phyloP scores from a whole-genome alignment of 2,113 vertebrate genomes.

The Dicentrarchus labrax region DNA sequence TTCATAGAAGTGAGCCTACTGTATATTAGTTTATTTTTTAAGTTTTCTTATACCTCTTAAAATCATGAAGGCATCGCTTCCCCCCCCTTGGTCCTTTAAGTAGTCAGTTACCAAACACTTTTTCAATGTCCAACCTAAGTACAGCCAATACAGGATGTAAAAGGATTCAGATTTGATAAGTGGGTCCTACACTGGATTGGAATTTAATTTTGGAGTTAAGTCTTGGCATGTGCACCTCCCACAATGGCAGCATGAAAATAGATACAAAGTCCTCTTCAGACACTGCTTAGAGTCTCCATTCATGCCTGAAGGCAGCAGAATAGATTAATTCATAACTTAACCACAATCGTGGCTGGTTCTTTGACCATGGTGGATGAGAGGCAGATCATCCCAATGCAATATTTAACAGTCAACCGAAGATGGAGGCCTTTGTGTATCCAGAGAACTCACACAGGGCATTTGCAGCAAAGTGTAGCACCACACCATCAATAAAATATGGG shows the following conservation, averaged over 20 bases:
- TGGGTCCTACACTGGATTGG: neutral
- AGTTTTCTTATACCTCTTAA: too few relatives aligned
- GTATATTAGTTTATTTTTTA: too few relatives aligned
- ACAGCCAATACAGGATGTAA: neutral
- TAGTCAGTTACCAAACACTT: neutral
- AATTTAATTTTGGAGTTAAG: neutral
- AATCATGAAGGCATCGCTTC: too few relatives aligned
- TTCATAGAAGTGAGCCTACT: too few relatives aligned
- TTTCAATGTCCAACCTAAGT: neutral
- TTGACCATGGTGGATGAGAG: slow-evolving; percentile 40
- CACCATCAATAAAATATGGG: slow-evolving; percentile 59
- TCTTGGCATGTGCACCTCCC: neutral
- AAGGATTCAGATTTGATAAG: neutral
- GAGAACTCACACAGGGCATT: slow-evolving; percentile 44
- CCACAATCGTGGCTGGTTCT: slow-evolving; percentile 33
- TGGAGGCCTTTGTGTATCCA: slow-evolving; percentile 40
- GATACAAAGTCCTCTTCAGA: slow-evolving; percentile 11
- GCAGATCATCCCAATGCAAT: slow-evolving; percentile 59
- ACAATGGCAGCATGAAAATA: neutral
- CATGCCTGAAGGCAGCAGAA: slow-evolving; percentile 51
- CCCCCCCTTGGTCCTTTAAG: neutral
- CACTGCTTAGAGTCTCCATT: slow-evolving; percentile 29
- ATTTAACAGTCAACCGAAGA: slow-evolving; percentile 62
- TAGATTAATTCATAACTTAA: slow-evolving; percentile 54
- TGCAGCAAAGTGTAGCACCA: slow-evolving; percentile 42